These are phyloP conservation scores for Aldabrachelys gigantea DNA, from an alignment of 2,113 vertebrate species.

Conservation along the genomic window DNA sequence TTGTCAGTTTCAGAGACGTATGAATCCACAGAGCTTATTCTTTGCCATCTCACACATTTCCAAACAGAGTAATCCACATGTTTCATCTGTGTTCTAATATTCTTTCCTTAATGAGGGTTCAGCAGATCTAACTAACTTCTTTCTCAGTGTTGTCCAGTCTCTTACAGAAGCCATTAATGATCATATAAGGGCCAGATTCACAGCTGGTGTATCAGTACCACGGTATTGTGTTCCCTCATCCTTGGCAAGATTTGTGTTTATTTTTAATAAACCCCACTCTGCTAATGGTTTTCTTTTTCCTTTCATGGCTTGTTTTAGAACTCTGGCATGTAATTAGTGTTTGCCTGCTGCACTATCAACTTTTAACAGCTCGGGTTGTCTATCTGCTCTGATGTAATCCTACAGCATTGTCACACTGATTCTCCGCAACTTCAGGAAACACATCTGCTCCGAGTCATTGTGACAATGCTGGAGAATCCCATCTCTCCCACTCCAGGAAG, in stretches of 20 bases:
- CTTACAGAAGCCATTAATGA: neutral
- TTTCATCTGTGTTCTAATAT: neutral
- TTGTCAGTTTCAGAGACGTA: neutral
- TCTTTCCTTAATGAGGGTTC: fast-evolving
- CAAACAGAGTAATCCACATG: neutral
- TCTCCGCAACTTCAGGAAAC: neutral
- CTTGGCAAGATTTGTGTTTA: neutral
- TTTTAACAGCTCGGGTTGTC: neutral
- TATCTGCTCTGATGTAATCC: neutral
- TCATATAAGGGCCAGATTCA: neutral
- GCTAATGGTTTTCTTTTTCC: neutral
- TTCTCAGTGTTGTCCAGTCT: neutral
- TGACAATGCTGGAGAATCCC: neutral
- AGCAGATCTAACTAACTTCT: neutral
- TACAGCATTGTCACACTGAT: neutral
- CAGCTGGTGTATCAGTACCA: fast-evolving
- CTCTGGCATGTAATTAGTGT: neutral
- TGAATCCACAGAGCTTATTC: neutral
- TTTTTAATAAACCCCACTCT: neutral
- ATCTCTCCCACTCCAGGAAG: neutral
- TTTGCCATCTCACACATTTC: neutral
- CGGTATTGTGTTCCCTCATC: fast-evolving
- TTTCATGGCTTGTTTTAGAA: neutral
- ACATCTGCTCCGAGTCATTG: neutral
- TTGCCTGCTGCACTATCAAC: neutral